These are phyloP conservation scores for Distichodus sexfasciatus DNA, from an alignment of 2,797 vertebrate species.

Conservation along the genomic window DNA sequence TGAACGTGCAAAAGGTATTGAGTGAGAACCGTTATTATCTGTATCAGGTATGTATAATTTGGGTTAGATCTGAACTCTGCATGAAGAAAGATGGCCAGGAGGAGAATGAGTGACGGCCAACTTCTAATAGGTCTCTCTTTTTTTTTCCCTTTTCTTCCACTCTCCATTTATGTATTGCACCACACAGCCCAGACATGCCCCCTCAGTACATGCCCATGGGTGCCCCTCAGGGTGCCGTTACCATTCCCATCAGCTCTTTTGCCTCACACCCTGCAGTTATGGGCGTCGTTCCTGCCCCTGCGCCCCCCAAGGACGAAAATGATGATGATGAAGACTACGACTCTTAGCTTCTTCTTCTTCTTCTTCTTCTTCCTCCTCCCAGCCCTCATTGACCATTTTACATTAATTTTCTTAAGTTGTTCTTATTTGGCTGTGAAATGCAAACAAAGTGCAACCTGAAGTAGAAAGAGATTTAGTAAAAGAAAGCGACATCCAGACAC, in stretches of 20 bases:
- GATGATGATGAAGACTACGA: slow-evolving; percentile 88
- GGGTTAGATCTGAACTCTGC: too few species aligned
- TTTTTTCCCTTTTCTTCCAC: not conserved
- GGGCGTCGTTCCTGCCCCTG: slow-evolving; percentile 50
- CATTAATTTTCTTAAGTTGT: slow-evolving; percentile 60
- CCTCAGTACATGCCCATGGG: slow-evolving; percentile 49
- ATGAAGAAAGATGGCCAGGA: too few species aligned
- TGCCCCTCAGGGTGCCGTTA: slow-evolving; percentile 34
- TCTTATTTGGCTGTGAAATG: slow-evolving; percentile 47
- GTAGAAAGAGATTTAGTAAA: slow-evolving; percentile 16
- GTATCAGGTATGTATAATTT: too few species aligned
- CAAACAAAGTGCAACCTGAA: slow-evolving; percentile 32
- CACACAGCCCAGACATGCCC: slow-evolving; percentile 54
- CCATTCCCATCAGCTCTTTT: slow-evolving; percentile 52
- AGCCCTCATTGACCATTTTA: slow-evolving; percentile 23
- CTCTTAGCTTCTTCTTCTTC: slow-evolving; percentile 74
- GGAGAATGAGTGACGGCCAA: too few species aligned
- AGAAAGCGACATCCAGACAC: not conserved
- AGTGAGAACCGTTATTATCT: too few species aligned
- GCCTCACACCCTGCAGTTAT: slow-evolving; percentile 69
- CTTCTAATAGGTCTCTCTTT: not conserved
- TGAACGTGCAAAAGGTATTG: too few species aligned
- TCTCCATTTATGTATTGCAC: not conserved
- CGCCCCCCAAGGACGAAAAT: slow-evolving; percentile 60
- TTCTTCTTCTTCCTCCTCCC: slow-evolving; percentile 46